Percentiles rank a stretch among this genome's conserved stretches.
Evolutionary conservation across 2,797 vertebrate genomes (phyloP).

Genomic region (Hybognathus amarus): DNA sequence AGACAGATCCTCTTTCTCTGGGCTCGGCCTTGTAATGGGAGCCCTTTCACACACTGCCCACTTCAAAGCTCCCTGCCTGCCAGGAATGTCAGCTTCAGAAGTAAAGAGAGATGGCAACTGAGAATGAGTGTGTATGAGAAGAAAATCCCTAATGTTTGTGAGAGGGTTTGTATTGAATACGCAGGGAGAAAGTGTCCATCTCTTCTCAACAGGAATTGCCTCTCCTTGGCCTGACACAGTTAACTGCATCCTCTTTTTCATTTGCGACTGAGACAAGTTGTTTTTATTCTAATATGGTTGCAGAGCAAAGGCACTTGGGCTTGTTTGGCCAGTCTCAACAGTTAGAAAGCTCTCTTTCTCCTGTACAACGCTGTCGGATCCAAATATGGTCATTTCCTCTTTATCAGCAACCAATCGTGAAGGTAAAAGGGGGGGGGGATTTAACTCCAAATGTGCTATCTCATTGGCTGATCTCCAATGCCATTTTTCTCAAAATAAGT

Average conservation of each 20-base stretch:
- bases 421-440: too few species aligned
- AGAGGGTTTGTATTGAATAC: slow-evolving; percentile 47
- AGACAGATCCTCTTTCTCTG: slow-evolving; percentile 84
- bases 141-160: slow-evolving; percentile 53
- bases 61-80: slow-evolving; percentile 83
- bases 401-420: too few species aligned
- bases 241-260: slow-evolving; percentile 61
- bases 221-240: slow-evolving; percentile 57
- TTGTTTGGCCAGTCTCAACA: slow-evolving; percentile 66
- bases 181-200: slow-evolving; percentile 20
- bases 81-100: slow-evolving; percentile 89
- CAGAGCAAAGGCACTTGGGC: slow-evolving; percentile 64
- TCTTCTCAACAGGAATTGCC: slow-evolving; percentile 65
- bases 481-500: too few species aligned
- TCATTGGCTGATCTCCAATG: too few species aligned
- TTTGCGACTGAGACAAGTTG: slow-evolving; percentile 65
- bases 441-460: too few species aligned
- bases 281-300: slow-evolving; percentile 75
- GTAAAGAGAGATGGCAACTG: slow-evolving; percentile 63
- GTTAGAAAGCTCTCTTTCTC: too few species aligned
- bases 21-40: slow-evolving; percentile 85
- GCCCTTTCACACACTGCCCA: slow-evolving; percentile 80
- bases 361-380: too few species aligned
- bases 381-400: too few species aligned
- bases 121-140: slow-evolving; percentile 46